Conservation (phyloP, 2,888 invertebrate genomes). For the Adela reaumurella region DNA sequence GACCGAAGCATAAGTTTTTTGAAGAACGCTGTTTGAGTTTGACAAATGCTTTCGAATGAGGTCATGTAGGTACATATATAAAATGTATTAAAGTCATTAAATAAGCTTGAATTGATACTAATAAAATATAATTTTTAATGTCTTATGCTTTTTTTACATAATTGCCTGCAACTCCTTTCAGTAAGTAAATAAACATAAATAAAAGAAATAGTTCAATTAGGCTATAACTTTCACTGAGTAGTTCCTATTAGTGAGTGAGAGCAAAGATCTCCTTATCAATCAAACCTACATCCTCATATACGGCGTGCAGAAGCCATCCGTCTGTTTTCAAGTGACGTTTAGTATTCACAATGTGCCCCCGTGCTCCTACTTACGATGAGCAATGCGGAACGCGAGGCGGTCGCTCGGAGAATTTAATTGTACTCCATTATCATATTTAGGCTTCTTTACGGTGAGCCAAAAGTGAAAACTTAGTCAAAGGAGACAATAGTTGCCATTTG, state of each 20-base stretch:
- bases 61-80: too few relatives aligned
- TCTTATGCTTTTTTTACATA: too few relatives aligned
- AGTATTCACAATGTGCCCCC: conserved; percentile 34
- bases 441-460: conserved; percentile 54
- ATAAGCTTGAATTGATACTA: too few relatives aligned
- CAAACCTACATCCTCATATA: background rate
- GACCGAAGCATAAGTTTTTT: conserved; percentile 64
- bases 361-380: conserved; percentile 48
- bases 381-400: conserved; percentile 46
- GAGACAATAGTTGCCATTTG: conserved; percentile 41
- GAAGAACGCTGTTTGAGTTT: conserved; percentile 59
- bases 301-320: background rate
- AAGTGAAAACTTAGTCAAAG: conserved; percentile 52
- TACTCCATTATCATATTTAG: conserved; percentile 56
- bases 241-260: background rate
- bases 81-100: too few relatives aligned
- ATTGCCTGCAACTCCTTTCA: too few relatives aligned
- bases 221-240: background rate
- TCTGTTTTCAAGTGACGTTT: conserved; percentile 17
- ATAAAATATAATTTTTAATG: too few relatives aligned
- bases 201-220: too few relatives aligned
- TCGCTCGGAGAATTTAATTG: conserved; percentile 54
- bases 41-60: conserved; percentile 44
- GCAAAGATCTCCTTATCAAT: background rate
- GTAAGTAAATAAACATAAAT: too few relatives aligned